A percentile compares a stretch with the other conserved stretches of the same genome.
Evolutionary conservation across 2,888 invertebrate genomes (phyloP).

Genomic region (Sinelater perroti): DNA sequence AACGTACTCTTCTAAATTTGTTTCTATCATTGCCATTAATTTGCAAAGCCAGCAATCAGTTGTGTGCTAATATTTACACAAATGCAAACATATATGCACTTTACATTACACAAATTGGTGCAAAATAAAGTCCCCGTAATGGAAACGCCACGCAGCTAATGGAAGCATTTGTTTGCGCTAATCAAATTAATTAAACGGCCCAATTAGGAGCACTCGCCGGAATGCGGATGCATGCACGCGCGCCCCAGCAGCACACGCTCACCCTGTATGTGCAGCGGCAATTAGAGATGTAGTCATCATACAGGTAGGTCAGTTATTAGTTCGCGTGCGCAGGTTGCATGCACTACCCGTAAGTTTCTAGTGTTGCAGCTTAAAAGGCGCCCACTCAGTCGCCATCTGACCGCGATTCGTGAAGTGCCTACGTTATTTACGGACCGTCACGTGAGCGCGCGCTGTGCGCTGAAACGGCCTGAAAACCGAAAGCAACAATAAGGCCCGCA

Average conservation of each 20-base stretch:
- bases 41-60: too few relatives aligned
- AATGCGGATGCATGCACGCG: too few relatives aligned
- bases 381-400: slow-evolving; percentile 38
- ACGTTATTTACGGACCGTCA: slow-evolving; percentile 30
- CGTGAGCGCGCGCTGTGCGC: slow-evolving; percentile 36
- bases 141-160: too few relatives aligned
- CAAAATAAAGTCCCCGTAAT: too few relatives aligned
- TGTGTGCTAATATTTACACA: too few relatives aligned
- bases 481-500: slow-evolving; percentile 6
- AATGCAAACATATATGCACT: too few relatives aligned
- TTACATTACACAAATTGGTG: too few relatives aligned
- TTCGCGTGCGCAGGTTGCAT: slow-evolving; percentile 35
- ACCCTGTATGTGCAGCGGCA: slow-evolving; percentile 15
- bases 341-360: slow-evolving; percentile 33
- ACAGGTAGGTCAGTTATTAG: slow-evolving; percentile 38
- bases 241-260: too few relatives aligned
- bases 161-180: too few relatives aligned
- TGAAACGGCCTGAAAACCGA: slow-evolving; percentile 6
- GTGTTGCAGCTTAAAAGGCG: slow-evolving; percentile 38
- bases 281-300: slow-evolving; percentile 15
- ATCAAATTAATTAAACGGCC: neutral
- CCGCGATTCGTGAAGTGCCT: slow-evolving; percentile 40
- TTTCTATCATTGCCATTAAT: too few relatives aligned
- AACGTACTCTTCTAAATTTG: too few relatives aligned
- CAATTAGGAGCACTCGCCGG: neutral